Conservation (phyloP, 1,140 invertebrate species). For the Bombus impatiens region DNA sequence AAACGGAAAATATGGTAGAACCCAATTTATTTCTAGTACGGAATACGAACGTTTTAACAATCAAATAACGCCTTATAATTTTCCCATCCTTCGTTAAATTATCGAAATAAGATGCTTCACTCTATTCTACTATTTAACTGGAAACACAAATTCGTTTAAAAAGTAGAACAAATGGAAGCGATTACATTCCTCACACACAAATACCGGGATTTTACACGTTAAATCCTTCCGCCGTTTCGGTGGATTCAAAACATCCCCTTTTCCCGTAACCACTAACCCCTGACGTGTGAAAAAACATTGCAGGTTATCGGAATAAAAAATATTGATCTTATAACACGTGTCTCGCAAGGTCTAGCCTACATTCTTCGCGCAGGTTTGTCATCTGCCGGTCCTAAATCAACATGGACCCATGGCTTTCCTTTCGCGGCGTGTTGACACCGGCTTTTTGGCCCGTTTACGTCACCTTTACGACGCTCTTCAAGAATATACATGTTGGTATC, state of each 20-base stretch:
- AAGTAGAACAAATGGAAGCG: not conserved
- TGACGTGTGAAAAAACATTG: conserved; percentile 19
- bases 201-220: not conserved
- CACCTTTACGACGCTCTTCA: conserved; percentile 48
- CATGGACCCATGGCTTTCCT: conserved; percentile 59
- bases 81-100: not conserved
- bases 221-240: not conserved
- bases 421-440: conserved; percentile 62
- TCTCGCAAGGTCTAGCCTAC: conserved; percentile 66
- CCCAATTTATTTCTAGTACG: not conserved
- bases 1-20: not conserved
- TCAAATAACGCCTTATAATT: no score
- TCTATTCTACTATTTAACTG: not conserved
- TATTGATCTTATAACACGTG: conserved; percentile 72
- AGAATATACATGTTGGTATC: conserved; percentile 38
- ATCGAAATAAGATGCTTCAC: not conserved
- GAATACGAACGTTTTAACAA: not conserved
- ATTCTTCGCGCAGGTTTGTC: conserved; percentile 63
- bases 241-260: not conserved
- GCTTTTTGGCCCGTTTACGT: conserved; percentile 62
- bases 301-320: conserved; percentile 62
- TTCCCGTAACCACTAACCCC: not conserved
- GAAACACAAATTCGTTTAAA: not conserved
- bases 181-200: not conserved
- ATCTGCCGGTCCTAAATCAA: conserved; percentile 73